Evolutionary conservation across 2,113 vertebrate genomes (phyloP).

Genomic region (Sciurus niger): DNA sequence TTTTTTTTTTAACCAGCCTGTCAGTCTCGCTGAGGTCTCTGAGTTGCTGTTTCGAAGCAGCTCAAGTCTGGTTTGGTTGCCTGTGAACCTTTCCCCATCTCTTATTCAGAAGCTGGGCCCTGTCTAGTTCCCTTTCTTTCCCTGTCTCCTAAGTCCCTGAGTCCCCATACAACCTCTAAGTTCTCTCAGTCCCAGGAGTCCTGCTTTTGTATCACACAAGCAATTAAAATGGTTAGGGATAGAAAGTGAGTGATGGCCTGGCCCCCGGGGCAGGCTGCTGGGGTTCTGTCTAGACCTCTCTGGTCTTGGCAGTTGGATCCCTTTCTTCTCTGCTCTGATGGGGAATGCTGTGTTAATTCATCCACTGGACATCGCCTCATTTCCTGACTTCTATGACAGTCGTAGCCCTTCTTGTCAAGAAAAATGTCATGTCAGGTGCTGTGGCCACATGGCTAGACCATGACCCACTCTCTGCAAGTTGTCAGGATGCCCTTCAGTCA

Average conservation of each 20-base stretch:
- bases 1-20: not conserved
- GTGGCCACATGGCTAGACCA: not conserved
- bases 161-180: not conserved
- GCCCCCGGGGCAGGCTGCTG: not conserved
- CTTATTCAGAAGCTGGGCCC: not conserved
- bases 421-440: not conserved
- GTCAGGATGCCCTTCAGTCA: not conserved
- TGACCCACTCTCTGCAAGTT: not conserved
- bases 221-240: not conserved
- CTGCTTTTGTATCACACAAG: not conserved
- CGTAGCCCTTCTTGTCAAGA: not conserved
- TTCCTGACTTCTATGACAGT: not conserved
- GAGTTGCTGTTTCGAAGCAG: not conserved
- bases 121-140: not conserved
- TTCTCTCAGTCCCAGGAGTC: not conserved
- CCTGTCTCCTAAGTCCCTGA: not conserved
- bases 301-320: not conserved
- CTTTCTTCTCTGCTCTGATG: not conserved
- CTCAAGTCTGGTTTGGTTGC: not conserved
- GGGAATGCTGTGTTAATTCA: not conserved
- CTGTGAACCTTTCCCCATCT: not conserved
- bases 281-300: not conserved
- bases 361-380: not conserved
- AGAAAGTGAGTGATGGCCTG: not conserved
- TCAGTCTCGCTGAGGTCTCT: not conserved